Evolutionary conservation across 2,888 invertebrate genomes (phyloP), one percentile per base, ranked within the genome.

Genomic region (Polylopha cassiicola): DNA sequence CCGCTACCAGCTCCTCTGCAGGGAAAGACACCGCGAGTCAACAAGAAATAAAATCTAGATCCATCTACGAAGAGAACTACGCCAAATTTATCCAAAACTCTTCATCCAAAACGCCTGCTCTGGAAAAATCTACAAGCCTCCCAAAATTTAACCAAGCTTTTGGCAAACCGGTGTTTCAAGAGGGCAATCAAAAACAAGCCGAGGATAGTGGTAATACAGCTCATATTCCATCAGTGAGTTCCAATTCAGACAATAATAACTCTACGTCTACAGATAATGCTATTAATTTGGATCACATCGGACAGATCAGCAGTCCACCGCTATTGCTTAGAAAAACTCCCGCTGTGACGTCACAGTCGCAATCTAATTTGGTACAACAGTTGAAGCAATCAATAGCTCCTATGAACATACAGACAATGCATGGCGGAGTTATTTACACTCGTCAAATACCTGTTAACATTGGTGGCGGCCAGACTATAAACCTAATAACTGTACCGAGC

Each of bases 121-220:
- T 67, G 22, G 88, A 88, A 56, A 82, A 85, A 53, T 65, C 77
- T 4, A 86, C 86, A 5, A 84, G 87, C 36, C 73, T 93, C 43
- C 93, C 93, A 2, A 92, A 93, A 70, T 93, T 93, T 63, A 92
- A 92, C 61, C 92, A 92, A 72, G 92, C 91, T 0, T 93, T 93
- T 65, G 92, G 92, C 1, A 92, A 92, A 70, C 89, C 90, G 27
- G 89, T 90, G 26, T 92, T 87, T 61, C 88, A 81, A 67, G 86
- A 86, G 24, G 72, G 65, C 1, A 65, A 47, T 27, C 75, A 68
- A 47, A 78, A 77, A 39, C 57, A 56, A 39, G 68, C 56, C 34
- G 79, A 80, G 42, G 58, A 73, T 1, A 65, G 58, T 36, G 54
- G 52, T 33, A 67, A 58, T 34, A 66, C 57, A 48, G 49, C 66